Base-by-base conservation (phyloP, 2,888 invertebrate species). In the Luffia ferchaultella region DNA sequence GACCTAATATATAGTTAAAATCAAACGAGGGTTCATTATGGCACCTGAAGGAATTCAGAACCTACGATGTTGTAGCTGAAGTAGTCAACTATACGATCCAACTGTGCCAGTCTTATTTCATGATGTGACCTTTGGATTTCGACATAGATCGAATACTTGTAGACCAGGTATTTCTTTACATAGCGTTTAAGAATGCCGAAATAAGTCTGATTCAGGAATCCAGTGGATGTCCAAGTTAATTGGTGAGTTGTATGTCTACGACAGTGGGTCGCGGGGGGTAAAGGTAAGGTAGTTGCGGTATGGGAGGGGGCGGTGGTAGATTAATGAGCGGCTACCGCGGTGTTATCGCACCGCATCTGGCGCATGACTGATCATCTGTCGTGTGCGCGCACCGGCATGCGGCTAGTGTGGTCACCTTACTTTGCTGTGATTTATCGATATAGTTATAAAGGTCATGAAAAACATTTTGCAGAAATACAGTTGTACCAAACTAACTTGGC, bases 301-400 rank as follows among this genome's bases (percentile, higher is more conserved):
- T n/a, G 55, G 58, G 60, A 68, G 62, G 70, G 73, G 72, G 73
- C 71, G 70, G 69, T 68, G 76, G 76, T 67, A 83, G 82, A 83
- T 83, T 82, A 83, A 83, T 83, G 83, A 83, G 80, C 73, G 73
- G 82, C 80, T 80, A 82, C 82, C 67, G 80, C 73, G 61, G 67
- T 67, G 77, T 80, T 82, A 82, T 82, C 80, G 66, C 61, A 72
- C 73, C 68, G 73, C 76, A 82, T 82, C 82, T 73, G 71, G 82
- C 78, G 77, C 79, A 80, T 82, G 83, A 83, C 74, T 80, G 83
- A 83, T 83, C 80, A 82, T 82, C 82, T 80, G 83, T 82, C 82
- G 77, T 80, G 78, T 74, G 73, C 77, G 68, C 73, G 78, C 78
- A 78, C 74, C 71, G 73, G 73, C 68, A 65, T 62, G 59, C 58